These are phyloP conservation scores for Podabrus alpinus DNA, from an alignment of 2,888 invertebrate species.

Conservation along the genomic window DNA sequence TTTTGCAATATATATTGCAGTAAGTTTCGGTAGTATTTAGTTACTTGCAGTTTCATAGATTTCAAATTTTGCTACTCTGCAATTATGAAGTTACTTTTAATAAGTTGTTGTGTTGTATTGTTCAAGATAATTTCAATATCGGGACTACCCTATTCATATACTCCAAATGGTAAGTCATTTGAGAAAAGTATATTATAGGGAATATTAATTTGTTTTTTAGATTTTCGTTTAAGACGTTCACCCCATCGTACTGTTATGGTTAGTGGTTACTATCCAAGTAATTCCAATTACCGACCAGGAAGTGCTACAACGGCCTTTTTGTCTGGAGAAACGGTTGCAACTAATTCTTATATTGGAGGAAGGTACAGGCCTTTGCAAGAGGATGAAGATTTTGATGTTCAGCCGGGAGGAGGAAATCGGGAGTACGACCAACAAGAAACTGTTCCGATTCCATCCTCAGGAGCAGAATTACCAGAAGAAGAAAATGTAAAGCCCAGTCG, in stretches of 20 bases:
- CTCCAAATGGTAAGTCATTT: constrained; percentile 7
- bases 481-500: constrained; percentile 29
- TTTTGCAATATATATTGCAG: constrained; percentile 44
- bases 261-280: constrained; percentile 48
- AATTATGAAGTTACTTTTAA: constrained; percentile 27
- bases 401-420: constrained; percentile 21
- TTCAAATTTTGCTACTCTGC: constrained; percentile 3
- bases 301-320: constrained; percentile 54
- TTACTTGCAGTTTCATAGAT: neutral
- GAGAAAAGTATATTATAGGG: neutral
- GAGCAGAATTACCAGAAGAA: constrained; percentile 37
- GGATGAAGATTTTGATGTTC: constrained; percentile 26
- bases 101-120: constrained; percentile 27
- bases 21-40: constrained; percentile 34
- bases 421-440: constrained; percentile 13
- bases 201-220: no score
- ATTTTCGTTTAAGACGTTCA: constrained; percentile 32
- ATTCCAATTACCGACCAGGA: constrained; percentile 40
- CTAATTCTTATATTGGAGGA: constrained; percentile 49
- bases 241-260: constrained; percentile 50
- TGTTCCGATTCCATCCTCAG: constrained; percentile 13
- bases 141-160: constrained; percentile 14
- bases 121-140: constrained; percentile 21
- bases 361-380: constrained; percentile 20
- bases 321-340: constrained; percentile 50